Base-by-base conservation (phyloP, 92 coral and sea anemone genomes). In the Palythoa grandiflora region DNA sequence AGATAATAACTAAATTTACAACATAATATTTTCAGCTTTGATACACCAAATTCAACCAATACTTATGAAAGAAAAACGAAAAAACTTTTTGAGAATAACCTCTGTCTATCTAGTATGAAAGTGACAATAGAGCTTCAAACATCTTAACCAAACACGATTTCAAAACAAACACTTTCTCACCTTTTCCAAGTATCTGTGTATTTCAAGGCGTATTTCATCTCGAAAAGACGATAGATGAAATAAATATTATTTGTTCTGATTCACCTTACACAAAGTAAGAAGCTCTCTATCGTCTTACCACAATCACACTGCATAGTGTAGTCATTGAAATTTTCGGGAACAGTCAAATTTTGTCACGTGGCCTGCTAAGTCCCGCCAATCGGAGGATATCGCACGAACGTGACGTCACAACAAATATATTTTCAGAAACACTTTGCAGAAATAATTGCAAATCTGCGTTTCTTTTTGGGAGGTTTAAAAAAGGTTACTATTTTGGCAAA, bases 351-450 rank as follows among this genome's bases (percentile, higher is more conserved):
- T 63, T 63, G 36, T 63, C 70, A 63, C 70, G 70, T 63, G 70
- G 70, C 70, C 20, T 63, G 70, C 36, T 20, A 63, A 63, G 70
- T 63, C 70, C 28, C 70, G 70, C 70, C 70, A 63, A 63, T 63
- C 70, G 70, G 19, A 20, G 20, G 20, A 63, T 16, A 17, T 17
- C 70, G 21, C 70, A 63, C 70, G 28, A 19, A 63, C 8, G 21
- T 63, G 70, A 63, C 70, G 70, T 63, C 70, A 63, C 70, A 63
- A n/a, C 35, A 16, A 28, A 28, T 28, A 28, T 28, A 28, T 17
- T 20, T 21, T 17, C 28, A 63, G n/a, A 6, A 55, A 55, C 61
- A 15, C 3, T 55, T 8, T 55, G 17, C 60, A 40, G 47, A 40
- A 40, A 2, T 40, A 44, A 3, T 4, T 4, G 7, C 50, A 44